These are phyloP conservation scores for Busseola fusca DNA, from an alignment of 2,888 invertebrate genomes.

Conservation along the genomic window DNA sequence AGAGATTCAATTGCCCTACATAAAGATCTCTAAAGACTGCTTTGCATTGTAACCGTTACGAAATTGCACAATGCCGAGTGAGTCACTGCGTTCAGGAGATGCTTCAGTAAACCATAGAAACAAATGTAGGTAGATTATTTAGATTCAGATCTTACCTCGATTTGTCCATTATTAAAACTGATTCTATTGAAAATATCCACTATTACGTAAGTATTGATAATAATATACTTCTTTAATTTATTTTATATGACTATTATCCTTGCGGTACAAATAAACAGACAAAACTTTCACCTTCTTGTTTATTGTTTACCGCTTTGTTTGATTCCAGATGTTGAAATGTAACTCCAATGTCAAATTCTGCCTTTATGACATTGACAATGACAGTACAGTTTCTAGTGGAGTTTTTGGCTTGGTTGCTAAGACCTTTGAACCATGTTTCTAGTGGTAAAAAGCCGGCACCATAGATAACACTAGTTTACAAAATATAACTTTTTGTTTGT, in stretches of 20 bases:
- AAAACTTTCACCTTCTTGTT: constrained; percentile 64
- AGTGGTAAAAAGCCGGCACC: not conserved
- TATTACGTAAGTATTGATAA: constrained; percentile 9
- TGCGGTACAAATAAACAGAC: constrained; percentile 44
- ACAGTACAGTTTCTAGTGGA: constrained; percentile 4
- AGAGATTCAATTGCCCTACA: constrained; percentile 36
- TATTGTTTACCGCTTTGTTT: constrained; percentile 63
- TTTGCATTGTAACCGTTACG: constrained; percentile 55
- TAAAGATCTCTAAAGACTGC: constrained; percentile 44
- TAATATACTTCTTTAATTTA: constrained; percentile 25
- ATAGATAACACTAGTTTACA: too few relatives aligned
- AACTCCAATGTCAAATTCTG: constrained; percentile 36
- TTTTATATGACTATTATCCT: constrained; percentile 24
- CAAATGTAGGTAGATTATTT: constrained; percentile 43
- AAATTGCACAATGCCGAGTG: constrained; percentile 62
- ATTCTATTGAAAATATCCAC: constrained; percentile 18
- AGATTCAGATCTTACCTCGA: constrained; percentile 61
- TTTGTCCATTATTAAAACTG: constrained; percentile 62
- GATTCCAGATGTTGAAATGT: constrained; percentile 53
- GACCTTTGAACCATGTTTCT: not conserved
- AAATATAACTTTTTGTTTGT: too few relatives aligned
- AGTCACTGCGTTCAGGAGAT: constrained; percentile 57
- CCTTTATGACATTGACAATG: constrained; percentile 36
- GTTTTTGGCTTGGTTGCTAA: too few relatives aligned
- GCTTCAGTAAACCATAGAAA: constrained; percentile 47